Evolutionary conservation across 2,888 invertebrate species (phyloP), one percentile per base, ranked within the genome.

Genomic region (Chloromyia formosa): DNA sequence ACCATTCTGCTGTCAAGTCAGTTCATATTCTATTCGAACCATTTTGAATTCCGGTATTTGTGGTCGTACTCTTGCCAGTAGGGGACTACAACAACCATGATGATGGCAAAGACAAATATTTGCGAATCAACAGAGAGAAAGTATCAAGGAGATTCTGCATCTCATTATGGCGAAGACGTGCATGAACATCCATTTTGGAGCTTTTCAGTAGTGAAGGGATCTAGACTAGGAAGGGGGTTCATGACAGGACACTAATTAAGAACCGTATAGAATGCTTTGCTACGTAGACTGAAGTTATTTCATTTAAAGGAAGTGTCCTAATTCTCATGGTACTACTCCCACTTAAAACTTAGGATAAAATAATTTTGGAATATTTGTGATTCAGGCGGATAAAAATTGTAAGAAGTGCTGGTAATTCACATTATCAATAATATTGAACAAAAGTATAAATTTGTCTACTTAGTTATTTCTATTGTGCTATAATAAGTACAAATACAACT

Each of bases 181-280:
- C 74, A 74, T 60, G 71, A 66, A 56, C 71, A 64, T 71, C 62
- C 58, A 27, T 74, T 20, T 66, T 69, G 64, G 72, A 74, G 76
- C 74, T 76, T 75, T 61, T 74, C 74, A 74, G 54, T 71, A 45
- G 62, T 49, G 62, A 71, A 74, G 56, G 58, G 72, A 74, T 69
- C 74, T 16, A 35, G 69, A 68, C 75, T 69, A 71, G 54, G 7
- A 42, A 42, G 42, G 76, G 74, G 45, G n/a, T n/a, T 72, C 76
- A 76, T 76, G 76, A 72, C 76, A 74, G 69, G 76, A 76, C 74
- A 76, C 74, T 76, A 76, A 76, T 76, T 76, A 76, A 76, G 69
- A 68, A 76, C 74, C 71, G 74, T 76, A 74, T 62, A 73, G 56
- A 71, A 61, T 22, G 35, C 61, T 61, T 61, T 35, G 35, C 23